phyloP scores from a whole-genome alignment of 2,113 vertebrate species.

The Alethe castanea region DNA sequence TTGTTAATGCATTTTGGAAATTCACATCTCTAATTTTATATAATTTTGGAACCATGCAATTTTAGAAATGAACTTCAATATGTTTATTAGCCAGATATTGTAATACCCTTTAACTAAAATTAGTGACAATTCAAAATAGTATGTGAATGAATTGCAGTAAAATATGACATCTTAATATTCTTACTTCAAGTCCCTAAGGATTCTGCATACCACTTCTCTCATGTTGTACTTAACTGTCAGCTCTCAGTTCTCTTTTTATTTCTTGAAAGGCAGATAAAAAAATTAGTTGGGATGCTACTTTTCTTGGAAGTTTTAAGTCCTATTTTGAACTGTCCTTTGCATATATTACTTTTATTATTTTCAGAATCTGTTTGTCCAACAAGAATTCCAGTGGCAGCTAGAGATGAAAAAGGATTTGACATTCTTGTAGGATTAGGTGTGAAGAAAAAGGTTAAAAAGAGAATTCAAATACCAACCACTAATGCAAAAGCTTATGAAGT shows the following conservation, averaged over 20 bases:
- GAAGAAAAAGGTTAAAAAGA: slow-evolving; percentile 89
- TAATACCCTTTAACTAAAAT: background rate
- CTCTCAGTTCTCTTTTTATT: background rate
- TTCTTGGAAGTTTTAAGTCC: background rate
- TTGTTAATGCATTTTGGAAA: background rate
- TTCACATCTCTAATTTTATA: background rate
- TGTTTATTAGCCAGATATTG: background rate
- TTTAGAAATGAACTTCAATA: background rate
- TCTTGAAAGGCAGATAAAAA: background rate
- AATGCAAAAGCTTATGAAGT: slow-evolving; percentile 91
- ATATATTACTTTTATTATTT: slow-evolving; percentile 27
- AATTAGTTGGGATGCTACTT: background rate
- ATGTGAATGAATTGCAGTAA: background rate
- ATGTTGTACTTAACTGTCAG: background rate
- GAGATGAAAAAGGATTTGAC: slow-evolving; percentile 97
- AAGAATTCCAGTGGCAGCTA: slow-evolving; percentile 87
- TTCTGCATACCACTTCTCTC: background rate
- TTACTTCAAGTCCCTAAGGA: background rate
- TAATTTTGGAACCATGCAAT: background rate
- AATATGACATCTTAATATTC: background rate
- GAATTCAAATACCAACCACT: slow-evolving; percentile 81
- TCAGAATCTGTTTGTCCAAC: slow-evolving; percentile 93
- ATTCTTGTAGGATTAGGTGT: slow-evolving; percentile 89
- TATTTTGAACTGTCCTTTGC: background rate
- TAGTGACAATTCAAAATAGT: background rate